Percentiles rank a stretch among this genome's conserved stretches.
phyloP scores from a whole-genome alignment of 1,140 invertebrate species.

The Drosophila punjabiensis region DNA sequence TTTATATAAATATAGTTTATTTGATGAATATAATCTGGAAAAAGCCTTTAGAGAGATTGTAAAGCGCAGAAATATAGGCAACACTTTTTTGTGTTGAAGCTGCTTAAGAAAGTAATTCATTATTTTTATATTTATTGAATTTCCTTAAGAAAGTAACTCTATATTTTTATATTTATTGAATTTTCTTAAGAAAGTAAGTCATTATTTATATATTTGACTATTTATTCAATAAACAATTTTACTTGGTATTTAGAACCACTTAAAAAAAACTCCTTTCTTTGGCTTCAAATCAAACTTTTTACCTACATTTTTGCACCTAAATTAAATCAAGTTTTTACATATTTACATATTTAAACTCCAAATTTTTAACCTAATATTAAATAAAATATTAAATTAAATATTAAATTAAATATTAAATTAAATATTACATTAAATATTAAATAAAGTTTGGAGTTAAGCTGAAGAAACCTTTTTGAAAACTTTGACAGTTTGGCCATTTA shows the following conservation, averaged over 20 bases:
- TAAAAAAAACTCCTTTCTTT: not conserved
- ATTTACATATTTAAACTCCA: not conserved
- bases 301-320: not conserved
- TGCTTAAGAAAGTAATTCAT: too few species aligned
- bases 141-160: too few species aligned
- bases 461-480: constrained; percentile 6
- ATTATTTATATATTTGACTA: not conserved
- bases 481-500: constrained; percentile 27
- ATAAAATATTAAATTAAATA: not conserved
- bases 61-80: constrained; percentile 1
- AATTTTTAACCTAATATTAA: not conserved
- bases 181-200: too few species aligned
- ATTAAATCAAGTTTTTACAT: not conserved
- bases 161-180: too few species aligned
- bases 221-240: not conserved
- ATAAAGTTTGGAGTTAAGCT: not conserved
- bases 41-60: too few species aligned
- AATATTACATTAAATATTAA: not conserved
- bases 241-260: not conserved
- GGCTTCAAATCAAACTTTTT: not conserved
- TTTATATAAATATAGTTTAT: not conserved
- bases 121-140: too few species aligned
- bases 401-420: not conserved
- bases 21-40: not conserved
- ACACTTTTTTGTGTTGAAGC: not conserved